Base-by-base conservation (phyloP, 2,888 invertebrate species). In the Synanthedon vespiformis region DNA sequence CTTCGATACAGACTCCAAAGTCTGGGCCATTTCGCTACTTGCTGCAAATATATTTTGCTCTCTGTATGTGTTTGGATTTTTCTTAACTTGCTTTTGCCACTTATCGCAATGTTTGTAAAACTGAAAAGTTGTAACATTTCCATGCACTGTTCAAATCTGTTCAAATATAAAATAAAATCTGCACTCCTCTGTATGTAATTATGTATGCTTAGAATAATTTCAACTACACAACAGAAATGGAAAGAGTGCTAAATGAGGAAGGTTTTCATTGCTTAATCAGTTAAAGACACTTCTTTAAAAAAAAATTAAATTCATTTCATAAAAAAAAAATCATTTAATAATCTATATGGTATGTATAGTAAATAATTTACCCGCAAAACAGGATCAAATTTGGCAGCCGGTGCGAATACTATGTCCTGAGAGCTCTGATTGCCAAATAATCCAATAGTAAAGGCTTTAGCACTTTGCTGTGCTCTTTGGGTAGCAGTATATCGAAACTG, bases 401-500 rank as follows among this genome's bases (percentile, higher is more conserved):
- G 88, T 22, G 91, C 91, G 80, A 90, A 94, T 65, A 85, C 79
- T 11, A 95, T 90, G 58, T 89, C 75, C 51, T 88, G 80, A 16
- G 90, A 89, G 18, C 89, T 87, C 61, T 89, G 82, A 57, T 89
- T 88, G 12, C 93, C 93, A 79, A 95, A 95, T 48, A 95, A 75
- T 0, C 95, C 95, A 51, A 90, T 85, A 0, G 92, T 89, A 80
- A 95, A 95, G 70, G 90, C 89, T 62, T 89, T 88, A 0, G 94
- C 94, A 75, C 95, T 95, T 63, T 90, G 90, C 53, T 90, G 88
- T 0, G 95, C 90, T 60, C 95, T 89, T 68, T 95, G 92, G 1
- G 93, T 93, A 1, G 91, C 90, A 14, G 95, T 95, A 61, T 90
- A 93, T 63, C 91, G 92, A 67, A 95, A 93, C 92, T 94, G 83